Evolutionary conservation across 1,140 invertebrate species (phyloP).

Genomic region (Cyphomyrmex costatus): DNA sequence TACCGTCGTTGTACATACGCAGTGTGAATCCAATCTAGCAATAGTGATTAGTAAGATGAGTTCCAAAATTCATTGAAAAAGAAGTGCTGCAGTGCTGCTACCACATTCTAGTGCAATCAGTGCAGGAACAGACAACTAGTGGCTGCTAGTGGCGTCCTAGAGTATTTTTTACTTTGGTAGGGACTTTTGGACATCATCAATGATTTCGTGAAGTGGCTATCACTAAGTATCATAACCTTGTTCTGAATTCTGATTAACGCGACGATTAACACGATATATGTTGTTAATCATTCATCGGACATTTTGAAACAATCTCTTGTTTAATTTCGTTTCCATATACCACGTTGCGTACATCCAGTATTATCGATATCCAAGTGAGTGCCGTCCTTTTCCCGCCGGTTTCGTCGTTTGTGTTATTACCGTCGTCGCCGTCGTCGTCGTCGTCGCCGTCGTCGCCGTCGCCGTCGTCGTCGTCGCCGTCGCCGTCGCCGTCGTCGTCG

Average conservation of each 20-base stretch:
- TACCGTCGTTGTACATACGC: no score
- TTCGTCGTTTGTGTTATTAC: background rate
- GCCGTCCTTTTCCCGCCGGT: constrained; percentile 46
- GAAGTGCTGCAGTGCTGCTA: no score
- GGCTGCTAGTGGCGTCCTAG: no score
- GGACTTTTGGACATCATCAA: constrained; percentile 62
- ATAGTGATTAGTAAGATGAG: no score
- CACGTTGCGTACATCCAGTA: constrained; percentile 35
- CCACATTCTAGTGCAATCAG: no score
- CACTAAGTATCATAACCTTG: constrained; percentile 66
- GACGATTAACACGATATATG: constrained; percentile 33
- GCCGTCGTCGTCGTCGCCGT: background rate
- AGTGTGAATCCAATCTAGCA: no score
- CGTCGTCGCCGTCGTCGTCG: background rate
- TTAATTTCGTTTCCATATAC: constrained; percentile 26
- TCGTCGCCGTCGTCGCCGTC: background rate
- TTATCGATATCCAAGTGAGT: constrained; percentile 55
- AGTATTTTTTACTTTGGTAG: background rate
- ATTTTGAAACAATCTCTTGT: constrained; percentile 57
- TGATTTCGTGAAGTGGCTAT: constrained; percentile 72
- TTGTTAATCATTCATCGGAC: constrained; percentile 67
- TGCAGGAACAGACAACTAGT: no score
- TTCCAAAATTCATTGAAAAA: no score
- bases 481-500: background rate
- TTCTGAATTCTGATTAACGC: constrained; percentile 22